Base-by-base conservation (phyloP, 2,888 invertebrate genomes). In the Entomobrya proxima region DNA sequence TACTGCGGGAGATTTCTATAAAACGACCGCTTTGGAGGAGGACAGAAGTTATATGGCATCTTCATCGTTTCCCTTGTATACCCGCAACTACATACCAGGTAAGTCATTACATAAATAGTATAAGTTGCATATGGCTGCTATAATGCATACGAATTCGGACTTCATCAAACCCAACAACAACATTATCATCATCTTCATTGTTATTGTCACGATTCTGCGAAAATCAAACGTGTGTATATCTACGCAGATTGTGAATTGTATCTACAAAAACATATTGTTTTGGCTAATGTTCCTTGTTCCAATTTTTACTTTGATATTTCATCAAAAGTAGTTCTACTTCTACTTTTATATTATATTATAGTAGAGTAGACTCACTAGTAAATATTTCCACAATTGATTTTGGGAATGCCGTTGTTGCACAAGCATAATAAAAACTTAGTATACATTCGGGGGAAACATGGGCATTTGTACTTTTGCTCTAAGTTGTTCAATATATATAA, bases 211-310 rank as follows among this genome's bases (percentile, higher is more conserved):
- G 50, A 78, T 67, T 32, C 50, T 24, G 50, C 47, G 67, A 6
- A 35, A 64, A 32, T 21, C 61, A 61, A 32, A 61, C n/a, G 61
- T 40, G 27, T 40, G 40, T 58, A 18, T 7, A 9, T 11, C 24
- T 58, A 18, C 58, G 13, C 58, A 47, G 5, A 47, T 47, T 58
- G 58, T 6, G 58, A 4, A 6, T 27, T 58, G 4, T 9, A 6
- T 44, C 9, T 44, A 58, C 13, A 58, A 5, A 27, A 79, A 67
- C 67, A 79, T 27, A 40, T 37, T 79, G 50, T 79, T 67, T 69
- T 79, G 79, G 69, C 50, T 35, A 13, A 79, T 32, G 52, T 37
- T 52, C 79, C 52, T 67, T 69, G 67, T 79, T 79, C 79, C 69
- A 50, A 69, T 69, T 69, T 79, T 67, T 37, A 50, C 44, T 61